Percentiles rank a stretch among this genome's conserved stretches.
These are phyloP conservation scores for Dicyrtoma fusca DNA, from an alignment of 2,888 invertebrate species.

Conservation along the genomic window DNA sequence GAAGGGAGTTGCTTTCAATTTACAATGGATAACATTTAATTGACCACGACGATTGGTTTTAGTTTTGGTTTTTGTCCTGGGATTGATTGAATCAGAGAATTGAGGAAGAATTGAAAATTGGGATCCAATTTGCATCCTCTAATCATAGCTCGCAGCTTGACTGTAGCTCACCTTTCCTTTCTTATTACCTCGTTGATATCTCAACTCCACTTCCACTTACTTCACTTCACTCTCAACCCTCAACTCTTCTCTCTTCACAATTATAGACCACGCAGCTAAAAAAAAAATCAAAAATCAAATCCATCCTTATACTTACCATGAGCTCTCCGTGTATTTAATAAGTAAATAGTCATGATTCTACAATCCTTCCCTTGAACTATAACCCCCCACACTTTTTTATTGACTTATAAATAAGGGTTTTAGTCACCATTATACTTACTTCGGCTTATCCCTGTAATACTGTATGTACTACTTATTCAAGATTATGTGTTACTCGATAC, in stretches of 20 bases:
- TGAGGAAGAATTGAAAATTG: slow-evolving; percentile 25
- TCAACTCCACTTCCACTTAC: slow-evolving; percentile 6
- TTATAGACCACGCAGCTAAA: too few relatives aligned
- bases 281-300: too few relatives aligned
- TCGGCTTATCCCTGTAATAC: too few relatives aligned
- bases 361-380: slow-evolving; percentile 26
- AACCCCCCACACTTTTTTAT: slow-evolving; percentile 24
- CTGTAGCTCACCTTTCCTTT: slow-evolving; percentile 14
- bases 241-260: too few relatives aligned
- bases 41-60: slow-evolving; percentile 14
- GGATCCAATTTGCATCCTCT: slow-evolving; percentile 34
- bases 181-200: slow-evolving; percentile 21
- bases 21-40: slow-evolving; percentile 19
- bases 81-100: slow-evolving; percentile 14
- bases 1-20: slow-evolving; percentile 29
- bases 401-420: slow-evolving; percentile 21
- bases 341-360: slow-evolving; percentile 6
- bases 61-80: background rate
- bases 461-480: too few relatives aligned
- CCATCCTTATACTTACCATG: background rate
- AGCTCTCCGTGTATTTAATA: background rate
- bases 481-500: too few relatives aligned
- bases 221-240: background rate
- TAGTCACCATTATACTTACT: background rate
- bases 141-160: slow-evolving; percentile 32